Evolutionary conservation across 2,888 invertebrate species (phyloP), one percentile per base, ranked within the genome.

Genomic region (Trissolcus brochymenae): DNA sequence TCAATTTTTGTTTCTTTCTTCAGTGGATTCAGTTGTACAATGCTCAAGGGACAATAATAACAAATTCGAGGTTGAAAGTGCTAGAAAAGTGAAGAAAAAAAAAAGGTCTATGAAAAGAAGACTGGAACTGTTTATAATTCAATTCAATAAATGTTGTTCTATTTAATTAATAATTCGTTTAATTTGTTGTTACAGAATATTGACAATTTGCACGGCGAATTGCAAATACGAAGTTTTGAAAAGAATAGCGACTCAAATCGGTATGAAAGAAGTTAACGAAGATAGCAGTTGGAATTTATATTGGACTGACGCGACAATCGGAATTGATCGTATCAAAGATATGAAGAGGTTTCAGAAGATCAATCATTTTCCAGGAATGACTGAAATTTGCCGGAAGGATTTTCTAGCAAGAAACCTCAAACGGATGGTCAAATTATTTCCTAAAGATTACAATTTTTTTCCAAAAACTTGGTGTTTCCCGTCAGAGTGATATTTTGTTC

Each of bases 391-490:
- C 90, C 92, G 97, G 78, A 98, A 98, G 89, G 97, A 97, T 90
- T 90, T 96, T 62, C 90, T 98, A 25, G 96, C 97, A 1, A 91
- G 96, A 71, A 97, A 98, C 90, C 91, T 98, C 76, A 97, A 96
- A 88, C 92, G 96, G 81, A 97, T 97, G 97, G 91, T 94, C 76
- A 94, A 95, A 89, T 90, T 95, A 67, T 97, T 95, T 89, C 96
- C 97, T 0, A 94, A 94, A 82, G 97, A 97, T 79, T 98, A 97
- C 88, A 95, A 94, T 86, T 95, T 97, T 87, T 97, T 96, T 87
- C 97, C 98, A 0, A 96, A 95, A 90, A 96, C 97, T 7, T 98
- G 97, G 97, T 95, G 96, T 88, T 92, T 98, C 80, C 97, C 98
- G 25, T 95, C 96, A 17, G 96, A 97, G 95, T 95, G 90, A 92